These are phyloP conservation scores for Escarpia spicata DNA, from an alignment of 2,888 invertebrate genomes.

Conservation along the genomic window DNA sequence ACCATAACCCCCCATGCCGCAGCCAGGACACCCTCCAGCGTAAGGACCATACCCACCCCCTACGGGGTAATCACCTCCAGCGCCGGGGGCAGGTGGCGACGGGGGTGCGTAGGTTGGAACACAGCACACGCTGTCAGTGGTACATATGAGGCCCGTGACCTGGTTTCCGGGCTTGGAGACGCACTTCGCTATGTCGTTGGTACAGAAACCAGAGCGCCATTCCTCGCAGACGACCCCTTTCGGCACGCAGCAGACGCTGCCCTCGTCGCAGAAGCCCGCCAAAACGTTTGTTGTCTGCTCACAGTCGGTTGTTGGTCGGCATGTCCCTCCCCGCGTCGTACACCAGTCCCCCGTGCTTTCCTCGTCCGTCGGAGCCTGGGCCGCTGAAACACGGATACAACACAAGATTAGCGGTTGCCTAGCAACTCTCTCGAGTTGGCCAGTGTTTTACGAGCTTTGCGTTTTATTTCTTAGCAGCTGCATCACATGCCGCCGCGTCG, in stretches of 20 bases:
- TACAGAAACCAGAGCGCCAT: background rate
- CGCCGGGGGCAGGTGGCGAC: background rate
- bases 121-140: background rate
- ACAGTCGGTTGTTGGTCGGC: background rate
- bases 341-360: background rate
- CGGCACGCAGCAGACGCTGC: background rate
- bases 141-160: background rate
- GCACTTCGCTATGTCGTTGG: background rate
- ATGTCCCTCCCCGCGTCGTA: background rate
- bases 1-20: background rate
- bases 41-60: background rate
- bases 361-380: background rate
- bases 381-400: background rate
- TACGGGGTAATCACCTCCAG: background rate
- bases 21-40: background rate
- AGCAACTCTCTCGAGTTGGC: background rate
- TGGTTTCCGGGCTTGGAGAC: background rate
- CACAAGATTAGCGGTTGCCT: background rate
- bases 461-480: background rate
- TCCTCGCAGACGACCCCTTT: background rate
- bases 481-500: background rate
- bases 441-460: background rate
- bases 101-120: background rate
- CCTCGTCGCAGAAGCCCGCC: background rate
- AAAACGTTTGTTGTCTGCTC: background rate